Evolutionary conservation across 2,113 vertebrate species (phyloP).

Genomic region (Poeciliopsis occidentalis): DNA sequence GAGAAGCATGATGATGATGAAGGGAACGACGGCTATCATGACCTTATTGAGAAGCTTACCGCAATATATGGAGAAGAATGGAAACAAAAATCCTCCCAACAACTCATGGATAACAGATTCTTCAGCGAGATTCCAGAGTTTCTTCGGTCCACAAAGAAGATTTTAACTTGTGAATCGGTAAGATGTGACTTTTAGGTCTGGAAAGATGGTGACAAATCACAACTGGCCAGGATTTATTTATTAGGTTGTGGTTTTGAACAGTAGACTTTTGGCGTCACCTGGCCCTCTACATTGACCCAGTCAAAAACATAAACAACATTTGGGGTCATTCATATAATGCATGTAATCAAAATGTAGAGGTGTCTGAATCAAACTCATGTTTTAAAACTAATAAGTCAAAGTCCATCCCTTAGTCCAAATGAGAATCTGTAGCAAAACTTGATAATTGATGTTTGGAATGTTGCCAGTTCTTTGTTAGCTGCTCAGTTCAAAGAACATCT

Average conservation of each 20-base stretch:
- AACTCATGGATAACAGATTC: constrained; percentile 5
- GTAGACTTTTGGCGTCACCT: too few species aligned
- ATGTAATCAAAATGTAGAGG: neutral
- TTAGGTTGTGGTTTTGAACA: too few species aligned
- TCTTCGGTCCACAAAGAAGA: neutral
- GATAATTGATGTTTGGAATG: too few species aligned
- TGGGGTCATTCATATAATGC: too few species aligned
- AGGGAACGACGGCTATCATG: neutral
- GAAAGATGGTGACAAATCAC: too few species aligned
- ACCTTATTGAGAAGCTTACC: constrained; percentile 23
- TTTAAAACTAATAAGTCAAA: neutral
- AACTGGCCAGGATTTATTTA: too few species aligned
- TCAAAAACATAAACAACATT: neutral
- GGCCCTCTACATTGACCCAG: too few species aligned
- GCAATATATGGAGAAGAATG: constrained; percentile 55
- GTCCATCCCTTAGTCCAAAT: neutral
- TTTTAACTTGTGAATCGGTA: constrained; percentile 23
- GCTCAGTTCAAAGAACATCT: too few species aligned
- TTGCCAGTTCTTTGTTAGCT: too few species aligned
- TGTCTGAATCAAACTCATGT: neutral
- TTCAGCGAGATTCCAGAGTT: constrained; percentile 52
- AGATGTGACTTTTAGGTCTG: constrained; percentile 1
- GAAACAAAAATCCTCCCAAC: neutral
- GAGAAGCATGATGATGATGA: neutral
- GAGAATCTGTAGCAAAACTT: neutral